Percentiles rank a stretch among this genome's conserved stretches.
Conservation (phyloP, 2,888 invertebrate species). For the Agonopterix subpropinquella region DNA sequence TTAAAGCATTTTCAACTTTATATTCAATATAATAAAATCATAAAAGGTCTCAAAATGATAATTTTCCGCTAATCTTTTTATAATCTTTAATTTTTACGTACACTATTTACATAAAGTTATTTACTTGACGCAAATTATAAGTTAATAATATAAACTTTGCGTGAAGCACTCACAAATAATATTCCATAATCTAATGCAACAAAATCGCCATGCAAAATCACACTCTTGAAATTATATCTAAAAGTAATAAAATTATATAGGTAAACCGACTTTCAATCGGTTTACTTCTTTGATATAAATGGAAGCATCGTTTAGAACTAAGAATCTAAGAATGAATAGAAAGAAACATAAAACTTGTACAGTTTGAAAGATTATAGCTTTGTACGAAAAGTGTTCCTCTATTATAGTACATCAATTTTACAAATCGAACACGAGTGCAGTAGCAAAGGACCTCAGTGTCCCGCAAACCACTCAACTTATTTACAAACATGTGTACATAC, state of each 20-base stretch:
- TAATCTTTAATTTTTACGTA: slow-evolving; percentile 44
- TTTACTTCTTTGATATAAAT: slow-evolving; percentile 73
- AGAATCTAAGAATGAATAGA: slow-evolving; percentile 44
- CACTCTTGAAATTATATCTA: slow-evolving; percentile 64
- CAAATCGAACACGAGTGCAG: slow-evolving; percentile 16
- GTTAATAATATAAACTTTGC: slow-evolving; percentile 55
- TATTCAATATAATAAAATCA: slow-evolving; percentile 65
- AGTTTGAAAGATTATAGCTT: slow-evolving; percentile 24
- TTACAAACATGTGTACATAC: slow-evolving; percentile 64
- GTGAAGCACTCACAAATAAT: slow-evolving; percentile 52
- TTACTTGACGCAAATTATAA: slow-evolving; percentile 59
- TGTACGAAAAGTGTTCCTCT: slow-evolving; percentile 35
- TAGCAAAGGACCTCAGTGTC: slow-evolving; percentile 2
- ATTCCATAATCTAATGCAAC: slow-evolving; percentile 55
- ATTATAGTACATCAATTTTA: slow-evolving; percentile 20
- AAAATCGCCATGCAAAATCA: slow-evolving; percentile 71
- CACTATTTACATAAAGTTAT: slow-evolving; percentile 60
- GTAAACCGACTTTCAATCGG: slow-evolving; percentile 69
- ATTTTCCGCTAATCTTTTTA: slow-evolving; percentile 51
- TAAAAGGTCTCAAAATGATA: slow-evolving; percentile 62
- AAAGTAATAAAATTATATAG: slow-evolving; percentile 59
- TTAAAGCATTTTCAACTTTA: slow-evolving; percentile 75
- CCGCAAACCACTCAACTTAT: slow-evolving; percentile 58
- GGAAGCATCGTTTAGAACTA: slow-evolving; percentile 74
- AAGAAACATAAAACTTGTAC: slow-evolving; percentile 22